These are phyloP conservation scores for Caenorhabditis brenneri DNA, from an alignment of 1,140 invertebrate species.

Conservation along the genomic window DNA sequence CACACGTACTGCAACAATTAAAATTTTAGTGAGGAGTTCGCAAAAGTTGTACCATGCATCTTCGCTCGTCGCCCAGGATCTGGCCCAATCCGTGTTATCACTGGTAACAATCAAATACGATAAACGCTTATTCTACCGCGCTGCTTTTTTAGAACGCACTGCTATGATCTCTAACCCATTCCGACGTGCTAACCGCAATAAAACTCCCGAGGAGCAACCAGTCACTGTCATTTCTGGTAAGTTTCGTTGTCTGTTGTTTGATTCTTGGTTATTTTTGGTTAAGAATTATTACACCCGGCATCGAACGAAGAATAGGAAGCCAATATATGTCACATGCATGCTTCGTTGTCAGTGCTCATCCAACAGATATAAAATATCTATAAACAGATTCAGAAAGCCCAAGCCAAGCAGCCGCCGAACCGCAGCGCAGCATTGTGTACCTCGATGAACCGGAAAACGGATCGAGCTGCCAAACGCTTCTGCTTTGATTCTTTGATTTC, in stretches of 20 bases:
- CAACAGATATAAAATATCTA: neutral
- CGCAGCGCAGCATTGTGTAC: slow-evolving; percentile 19
- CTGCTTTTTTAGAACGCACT: neutral
- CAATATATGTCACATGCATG: neutral
- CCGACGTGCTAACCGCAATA: neutral
- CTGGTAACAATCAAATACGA: neutral
- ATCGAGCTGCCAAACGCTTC: slow-evolving; percentile 29
- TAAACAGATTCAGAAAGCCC: slow-evolving; percentile 13
- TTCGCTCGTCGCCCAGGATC: slow-evolving; percentile 13
- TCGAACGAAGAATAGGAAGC: slow-evolving; percentile 18
- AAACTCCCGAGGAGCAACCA: neutral
- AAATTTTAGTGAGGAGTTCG: slow-evolving; percentile 58
- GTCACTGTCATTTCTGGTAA: neutral
- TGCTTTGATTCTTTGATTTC: neutral
- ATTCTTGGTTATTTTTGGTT: neutral
- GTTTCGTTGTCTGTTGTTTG: neutral
- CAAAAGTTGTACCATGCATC: slow-evolving; percentile 58
- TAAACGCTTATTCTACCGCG: neutral
- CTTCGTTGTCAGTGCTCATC: neutral
- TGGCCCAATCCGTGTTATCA: slow-evolving; percentile 37
- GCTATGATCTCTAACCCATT: slow-evolving; percentile 1
- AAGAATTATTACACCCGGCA: neutral
- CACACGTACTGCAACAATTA: no score
- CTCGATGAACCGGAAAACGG: slow-evolving; percentile 25
- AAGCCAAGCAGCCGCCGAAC: neutral